Evolutionary conservation across 2,113 vertebrate genomes (phyloP).

Genomic region (Ageneiosus marmoratus): DNA sequence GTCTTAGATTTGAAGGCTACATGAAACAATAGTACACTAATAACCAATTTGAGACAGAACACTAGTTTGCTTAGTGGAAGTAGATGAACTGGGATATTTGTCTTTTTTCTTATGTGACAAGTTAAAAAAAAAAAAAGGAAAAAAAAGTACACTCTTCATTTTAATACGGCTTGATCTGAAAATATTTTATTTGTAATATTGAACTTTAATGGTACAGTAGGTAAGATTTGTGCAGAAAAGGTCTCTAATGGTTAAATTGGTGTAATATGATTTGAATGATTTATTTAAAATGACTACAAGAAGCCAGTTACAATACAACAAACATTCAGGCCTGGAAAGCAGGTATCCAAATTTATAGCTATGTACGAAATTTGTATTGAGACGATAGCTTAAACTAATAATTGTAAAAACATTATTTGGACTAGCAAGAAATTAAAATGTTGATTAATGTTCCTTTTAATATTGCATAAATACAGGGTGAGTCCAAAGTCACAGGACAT

Average conservation of each 20-base stretch:
- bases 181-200: not conserved
- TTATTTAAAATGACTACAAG: not conserved
- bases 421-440: not conserved
- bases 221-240: not conserved
- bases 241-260: not conserved
- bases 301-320: not conserved
- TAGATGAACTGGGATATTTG: not conserved
- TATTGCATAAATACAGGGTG: conserved; percentile 2
- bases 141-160: not conserved
- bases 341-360: not conserved
- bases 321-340: not conserved
- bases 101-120: not conserved
- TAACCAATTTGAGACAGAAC: not conserved
- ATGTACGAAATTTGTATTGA: no score
- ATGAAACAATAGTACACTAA: not conserved
- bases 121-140: not conserved
- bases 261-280: not conserved
- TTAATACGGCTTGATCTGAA: not conserved
- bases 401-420: not conserved
- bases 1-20: not conserved
- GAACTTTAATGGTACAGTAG: not conserved
- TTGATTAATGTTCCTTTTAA: not conserved
- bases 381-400: not conserved
- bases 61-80: not conserved
- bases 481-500: no score